A percentile compares a stretch with the other conserved stretches of the same genome.
Conservation (phyloP, 2,888 invertebrate genomes). For the Dasypogon diadema region DNA sequence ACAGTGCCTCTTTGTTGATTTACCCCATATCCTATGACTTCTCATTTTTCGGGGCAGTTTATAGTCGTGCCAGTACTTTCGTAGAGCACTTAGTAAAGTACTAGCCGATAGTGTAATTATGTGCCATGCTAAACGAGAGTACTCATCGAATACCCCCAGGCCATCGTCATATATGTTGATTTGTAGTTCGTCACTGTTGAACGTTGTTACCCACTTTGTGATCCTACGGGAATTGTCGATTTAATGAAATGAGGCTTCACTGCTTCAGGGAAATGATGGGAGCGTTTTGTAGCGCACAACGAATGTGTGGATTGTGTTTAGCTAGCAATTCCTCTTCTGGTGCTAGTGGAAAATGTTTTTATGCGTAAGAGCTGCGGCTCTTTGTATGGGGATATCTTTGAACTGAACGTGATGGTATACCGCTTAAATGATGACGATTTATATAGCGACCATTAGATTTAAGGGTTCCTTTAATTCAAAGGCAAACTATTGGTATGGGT, state of each 20-base stretch:
- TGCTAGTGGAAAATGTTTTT: too few species aligned
- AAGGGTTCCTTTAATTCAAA: too few species aligned
- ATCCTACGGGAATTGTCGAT: not conserved
- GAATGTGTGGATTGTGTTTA: too few species aligned
- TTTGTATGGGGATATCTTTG: too few species aligned
- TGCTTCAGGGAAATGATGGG: too few species aligned
- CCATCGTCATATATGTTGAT: not conserved
- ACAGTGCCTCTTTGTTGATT: not conserved
- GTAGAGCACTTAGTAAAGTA: not conserved
- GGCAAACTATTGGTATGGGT: too few species aligned
- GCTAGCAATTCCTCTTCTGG: too few species aligned
- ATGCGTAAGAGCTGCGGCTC: too few species aligned
- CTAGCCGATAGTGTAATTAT: not conserved
- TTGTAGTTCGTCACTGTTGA: constrained; percentile 4
- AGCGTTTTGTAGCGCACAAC: too few species aligned
- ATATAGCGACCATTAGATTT: too few species aligned
- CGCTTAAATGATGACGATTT: too few species aligned
- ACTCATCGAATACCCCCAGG: not conserved
- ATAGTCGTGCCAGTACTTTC: not conserved
- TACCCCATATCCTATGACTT: not conserved
- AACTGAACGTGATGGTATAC: too few species aligned
- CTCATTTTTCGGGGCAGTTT: not conserved
- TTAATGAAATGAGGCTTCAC: constrained; percentile 12
- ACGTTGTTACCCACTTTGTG: not conserved
- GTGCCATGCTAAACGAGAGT: not conserved